Evolutionary conservation across 2,113 vertebrate genomes (phyloP), one percentile per base, ranked within the genome.

Genomic region (Empidonax traillii): DNA sequence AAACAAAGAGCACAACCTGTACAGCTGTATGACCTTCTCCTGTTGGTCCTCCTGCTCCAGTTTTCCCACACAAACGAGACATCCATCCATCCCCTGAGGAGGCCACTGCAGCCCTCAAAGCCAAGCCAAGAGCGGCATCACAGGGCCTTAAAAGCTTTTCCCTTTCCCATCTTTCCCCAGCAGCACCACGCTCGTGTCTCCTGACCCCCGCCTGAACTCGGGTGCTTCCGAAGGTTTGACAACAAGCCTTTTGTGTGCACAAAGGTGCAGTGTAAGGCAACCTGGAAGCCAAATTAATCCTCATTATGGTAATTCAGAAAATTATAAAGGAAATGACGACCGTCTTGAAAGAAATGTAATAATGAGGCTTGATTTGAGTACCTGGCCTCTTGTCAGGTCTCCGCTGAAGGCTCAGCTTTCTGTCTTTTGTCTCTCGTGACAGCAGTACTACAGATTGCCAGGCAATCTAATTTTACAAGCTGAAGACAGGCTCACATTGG

Each of bases 261-360:
- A 85, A 75, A 83, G 72, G 93, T 44, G 82, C 61, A 76, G 66
- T 62, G 94, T 69, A 90, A 95, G 78, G 84, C 82, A 93, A 76
- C 92, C 94, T 90, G 69, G 63, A 85, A 93, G 76, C 62, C 85
- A 94, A 96, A 97, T 97, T 94, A 97, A 96, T 96, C 93, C 92
- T 95, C 87, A 92, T 96, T 96, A 93, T 5, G 61, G 85, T 61
- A 58, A 88, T 97, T 95, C 77, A 91, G 89, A 81, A 93, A 97
- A 94, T 97, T 35, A 65, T 63, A 94, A 96, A 94, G 93, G 96
- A 93, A 96, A 97, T 30, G 21, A 94, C 6, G 3, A 80, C 49
- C n/a, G 7, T 31, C 84, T 94, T 96, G 95, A 97, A 96, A 96
- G 93, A 94, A 85, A 94, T 41, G 92, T 43, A 91, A 94, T 91